These are phyloP conservation scores for Neoniphon sammara DNA, from an alignment of 2,797 vertebrate species.

Conservation along the genomic window DNA sequence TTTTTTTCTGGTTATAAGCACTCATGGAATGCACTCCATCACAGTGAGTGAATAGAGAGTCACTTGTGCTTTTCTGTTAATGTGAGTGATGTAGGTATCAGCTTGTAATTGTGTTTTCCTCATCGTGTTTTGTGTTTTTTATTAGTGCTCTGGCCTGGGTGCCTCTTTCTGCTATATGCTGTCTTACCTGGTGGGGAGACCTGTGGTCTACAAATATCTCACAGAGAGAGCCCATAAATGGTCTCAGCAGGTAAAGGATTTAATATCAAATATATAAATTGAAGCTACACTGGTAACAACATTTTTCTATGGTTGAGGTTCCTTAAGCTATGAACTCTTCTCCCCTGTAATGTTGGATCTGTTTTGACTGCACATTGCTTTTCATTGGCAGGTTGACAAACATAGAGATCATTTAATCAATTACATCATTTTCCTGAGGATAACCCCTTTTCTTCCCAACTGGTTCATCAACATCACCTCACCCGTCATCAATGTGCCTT, in stretches of 20 bases:
- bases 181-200: constrained; percentile 95
- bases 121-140: constrained; percentile 36
- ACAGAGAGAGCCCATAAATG: constrained; percentile 95
- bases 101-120: background rate
- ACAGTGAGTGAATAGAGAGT: no score
- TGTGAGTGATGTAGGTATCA: no score
- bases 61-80: no score
- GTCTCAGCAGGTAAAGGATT: constrained; percentile 92
- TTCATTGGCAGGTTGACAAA: constrained; percentile 90
- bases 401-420: constrained; percentile 98
- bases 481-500: constrained; percentile 96
- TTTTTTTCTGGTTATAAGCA: no score
- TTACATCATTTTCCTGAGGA: constrained; percentile 99
- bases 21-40: no score
- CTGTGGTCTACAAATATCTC: constrained; percentile 96
- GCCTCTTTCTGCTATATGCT: constrained; percentile 98
- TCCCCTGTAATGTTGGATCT: background rate
- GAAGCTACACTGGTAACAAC: background rate
- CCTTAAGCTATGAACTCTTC: background rate
- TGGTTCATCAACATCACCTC: constrained; percentile 99
- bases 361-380: background rate
- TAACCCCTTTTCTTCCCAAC: constrained; percentile 98
- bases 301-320: background rate
- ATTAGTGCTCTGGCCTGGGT: constrained; percentile 95
- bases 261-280: background rate